These are phyloP conservation scores for Brienomyrus longianalis DNA, from an alignment of 2,113 vertebrate genomes.

Conservation along the genomic window DNA sequence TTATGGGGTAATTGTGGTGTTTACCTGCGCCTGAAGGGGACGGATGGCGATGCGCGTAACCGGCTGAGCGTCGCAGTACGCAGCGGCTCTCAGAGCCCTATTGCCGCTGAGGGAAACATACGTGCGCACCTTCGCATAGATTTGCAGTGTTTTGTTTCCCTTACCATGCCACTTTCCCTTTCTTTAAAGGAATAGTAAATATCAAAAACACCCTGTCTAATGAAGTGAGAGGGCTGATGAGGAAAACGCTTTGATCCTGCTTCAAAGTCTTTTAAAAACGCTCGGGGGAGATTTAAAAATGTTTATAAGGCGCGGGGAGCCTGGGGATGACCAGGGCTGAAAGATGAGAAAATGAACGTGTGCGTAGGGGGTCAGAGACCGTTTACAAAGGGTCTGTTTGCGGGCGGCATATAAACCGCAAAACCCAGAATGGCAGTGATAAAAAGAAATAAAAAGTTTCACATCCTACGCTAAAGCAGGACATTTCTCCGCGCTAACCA, in stretches of 20 bases:
- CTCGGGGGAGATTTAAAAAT: background rate
- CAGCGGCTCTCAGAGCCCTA: background rate
- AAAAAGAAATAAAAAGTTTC: background rate
- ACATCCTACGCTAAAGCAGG: background rate
- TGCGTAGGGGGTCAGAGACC: background rate
- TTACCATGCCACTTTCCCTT: background rate
- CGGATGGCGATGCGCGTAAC: background rate
- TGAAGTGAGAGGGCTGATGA: background rate
- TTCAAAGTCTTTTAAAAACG: slow-evolving; percentile 7
- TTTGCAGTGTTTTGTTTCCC: background rate
- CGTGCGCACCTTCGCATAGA: background rate
- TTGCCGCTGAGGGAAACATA: background rate
- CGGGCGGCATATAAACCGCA: background rate
- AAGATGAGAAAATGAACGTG: background rate
- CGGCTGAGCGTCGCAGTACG: background rate
- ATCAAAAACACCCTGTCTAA: background rate
- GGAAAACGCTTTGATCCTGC: background rate
- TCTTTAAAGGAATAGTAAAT: background rate
- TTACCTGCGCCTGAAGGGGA: background rate
- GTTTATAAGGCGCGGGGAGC: background rate
- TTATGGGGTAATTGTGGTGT: background rate
- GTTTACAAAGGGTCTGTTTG: background rate
- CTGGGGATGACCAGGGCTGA: background rate
- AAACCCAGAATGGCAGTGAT: background rate
- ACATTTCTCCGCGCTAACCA: background rate